A percentile compares a stretch with the other conserved stretches of the same genome.
Conservation (phyloP, 1,140 invertebrate genomes). For the Drosophila bocqueti region DNA sequence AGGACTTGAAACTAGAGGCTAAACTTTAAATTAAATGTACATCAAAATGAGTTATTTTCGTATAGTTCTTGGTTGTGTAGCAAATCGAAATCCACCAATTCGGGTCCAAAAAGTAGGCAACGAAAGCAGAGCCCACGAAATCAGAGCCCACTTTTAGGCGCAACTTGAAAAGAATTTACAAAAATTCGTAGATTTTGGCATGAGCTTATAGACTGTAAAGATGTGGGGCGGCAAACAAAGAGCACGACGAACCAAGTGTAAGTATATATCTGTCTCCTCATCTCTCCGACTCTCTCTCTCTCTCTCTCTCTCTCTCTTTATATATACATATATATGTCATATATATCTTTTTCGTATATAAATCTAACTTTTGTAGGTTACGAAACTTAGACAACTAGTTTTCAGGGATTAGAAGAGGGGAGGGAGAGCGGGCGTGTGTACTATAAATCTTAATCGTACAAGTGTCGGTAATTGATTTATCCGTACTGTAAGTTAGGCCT, state of each 20-base stretch:
- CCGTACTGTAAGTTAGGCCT: conserved; percentile 22
- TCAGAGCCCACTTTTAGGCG: neutral
- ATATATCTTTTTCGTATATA: conserved; percentile 21
- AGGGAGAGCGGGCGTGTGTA: conserved; percentile 15
- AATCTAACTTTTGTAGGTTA: conserved; percentile 51
- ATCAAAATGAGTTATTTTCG: conserved; percentile 30
- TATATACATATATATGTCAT: conserved; percentile 10
- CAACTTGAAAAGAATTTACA: neutral
- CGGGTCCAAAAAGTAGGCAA: neutral
- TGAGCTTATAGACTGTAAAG: conserved; percentile 16
- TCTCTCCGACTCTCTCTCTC: neutral
- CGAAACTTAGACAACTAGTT: conserved; percentile 36
- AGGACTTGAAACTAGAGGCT: conserved; percentile 20
- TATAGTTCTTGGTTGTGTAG: conserved; percentile 8
- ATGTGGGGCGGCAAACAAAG: conserved; percentile 11
- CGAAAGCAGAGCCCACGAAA: neutral
- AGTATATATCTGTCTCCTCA: conserved; percentile 2
- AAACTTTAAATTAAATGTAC: conserved; percentile 47
- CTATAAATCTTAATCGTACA: conserved; percentile 34
- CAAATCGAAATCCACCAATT: conserved; percentile 1
- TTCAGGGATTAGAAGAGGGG: conserved; percentile 24
- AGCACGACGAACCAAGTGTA: conserved; percentile 12
- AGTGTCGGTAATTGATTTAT: conserved; percentile 48
- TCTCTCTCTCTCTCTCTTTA: neutral
- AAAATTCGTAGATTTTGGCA: neutral